Evolutionary conservation across 2,113 vertebrate species (phyloP).

Genomic region (Stictonetta naevosa): DNA sequence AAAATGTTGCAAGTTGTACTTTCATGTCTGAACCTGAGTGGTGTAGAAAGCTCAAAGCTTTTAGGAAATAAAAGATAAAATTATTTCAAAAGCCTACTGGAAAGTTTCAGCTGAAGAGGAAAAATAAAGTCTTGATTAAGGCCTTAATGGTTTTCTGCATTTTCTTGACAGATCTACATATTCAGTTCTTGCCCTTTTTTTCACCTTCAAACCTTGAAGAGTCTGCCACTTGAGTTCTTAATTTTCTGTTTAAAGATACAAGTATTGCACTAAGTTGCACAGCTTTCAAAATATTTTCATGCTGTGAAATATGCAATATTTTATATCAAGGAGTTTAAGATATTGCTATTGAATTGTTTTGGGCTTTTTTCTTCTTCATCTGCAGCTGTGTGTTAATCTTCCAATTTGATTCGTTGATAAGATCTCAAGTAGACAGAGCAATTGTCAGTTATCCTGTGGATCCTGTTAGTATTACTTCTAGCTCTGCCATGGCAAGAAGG

Average conservation of each 20-base stretch:
- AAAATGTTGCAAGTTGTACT: neutral
- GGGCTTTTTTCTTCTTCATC: neutral
- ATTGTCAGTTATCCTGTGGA: neutral
- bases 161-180: neutral
- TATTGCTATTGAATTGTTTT: neutral
- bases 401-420: neutral
- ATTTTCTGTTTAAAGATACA: neutral
- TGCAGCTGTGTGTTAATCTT: neutral
- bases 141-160: neutral
- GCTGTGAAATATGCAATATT: neutral
- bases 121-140: neutral
- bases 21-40: neutral
- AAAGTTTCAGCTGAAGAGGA: neutral
- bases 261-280: neutral
- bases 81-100: neutral
- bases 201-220: neutral
- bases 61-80: neutral
- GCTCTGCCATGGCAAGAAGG: neutral
- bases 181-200: neutral
- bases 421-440: neutral
- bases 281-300: neutral
- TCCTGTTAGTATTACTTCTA: neutral
- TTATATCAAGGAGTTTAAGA: neutral
- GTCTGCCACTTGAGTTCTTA: neutral
- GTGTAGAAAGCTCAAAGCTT: neutral